Conservation (phyloP, 92 coral and sea anemone genomes). For the Paragorgia papillata region DNA sequence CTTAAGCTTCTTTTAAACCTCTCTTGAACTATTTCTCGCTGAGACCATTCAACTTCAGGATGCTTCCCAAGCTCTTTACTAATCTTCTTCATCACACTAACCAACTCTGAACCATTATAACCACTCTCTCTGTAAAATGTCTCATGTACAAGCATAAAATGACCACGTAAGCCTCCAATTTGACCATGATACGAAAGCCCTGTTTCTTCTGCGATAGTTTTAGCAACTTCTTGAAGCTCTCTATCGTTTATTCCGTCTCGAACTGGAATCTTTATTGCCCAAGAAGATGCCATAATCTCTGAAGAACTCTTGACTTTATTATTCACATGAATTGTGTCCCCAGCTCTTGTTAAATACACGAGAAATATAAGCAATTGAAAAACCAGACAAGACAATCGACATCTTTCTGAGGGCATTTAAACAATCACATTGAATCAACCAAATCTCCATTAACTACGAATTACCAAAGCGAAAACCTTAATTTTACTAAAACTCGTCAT, state of each 20-base stretch:
- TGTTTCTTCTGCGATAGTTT: conserved; percentile 76
- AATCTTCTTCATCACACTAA: conserved; percentile 53
- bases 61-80: conserved; percentile 64
- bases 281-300: conserved; percentile 65
- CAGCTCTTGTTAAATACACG: conserved; percentile 19
- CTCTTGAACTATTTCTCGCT: conserved; percentile 77
- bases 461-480: background rate
- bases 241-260: conserved; percentile 38
- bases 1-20: conserved; percentile 82
- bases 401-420: conserved; percentile 1
- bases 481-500: background rate
- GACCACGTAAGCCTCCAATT: conserved; percentile 88
- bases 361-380: conserved; percentile 19
- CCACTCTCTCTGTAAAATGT: conserved; percentile 59
- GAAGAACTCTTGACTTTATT: conserved; percentile 28
- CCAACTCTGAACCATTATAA: conserved; percentile 16
- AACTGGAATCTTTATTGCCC: conserved; percentile 89
- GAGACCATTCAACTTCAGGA: conserved; percentile 94
- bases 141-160: conserved; percentile 78
- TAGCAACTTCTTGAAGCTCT: conserved; percentile 64
- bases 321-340: conserved; percentile 28
- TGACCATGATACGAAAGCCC: conserved; percentile 89
- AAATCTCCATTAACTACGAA: conserved; percentile 26
- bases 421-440: conserved; percentile 10
- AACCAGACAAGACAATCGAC: background rate